Conservation (phyloP, 2,888 invertebrate species). For the Lycia hirtaria region DNA sequence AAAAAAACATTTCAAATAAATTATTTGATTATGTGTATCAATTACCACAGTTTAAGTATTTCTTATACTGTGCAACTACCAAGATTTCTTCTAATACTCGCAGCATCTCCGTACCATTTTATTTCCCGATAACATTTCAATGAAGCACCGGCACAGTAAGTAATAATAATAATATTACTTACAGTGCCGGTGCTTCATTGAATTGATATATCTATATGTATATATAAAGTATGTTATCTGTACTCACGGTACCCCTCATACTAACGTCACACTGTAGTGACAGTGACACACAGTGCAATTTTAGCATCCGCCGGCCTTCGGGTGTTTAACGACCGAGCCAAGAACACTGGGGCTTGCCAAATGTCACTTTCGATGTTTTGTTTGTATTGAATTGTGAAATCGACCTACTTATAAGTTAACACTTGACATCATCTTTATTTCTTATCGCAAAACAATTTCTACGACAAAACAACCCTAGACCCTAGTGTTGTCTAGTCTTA, state of each 20-base stretch:
- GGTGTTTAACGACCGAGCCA: conserved; percentile 60
- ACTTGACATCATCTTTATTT: not conserved
- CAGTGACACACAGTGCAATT: conserved; percentile 53
- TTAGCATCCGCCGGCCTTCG: conserved; percentile 51
- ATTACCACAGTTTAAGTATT: too few species aligned
- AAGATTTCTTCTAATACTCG: not conserved
- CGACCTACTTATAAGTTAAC: conserved; percentile 19
- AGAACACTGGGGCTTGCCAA: conserved; percentile 53
- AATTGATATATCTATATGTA: too few species aligned
- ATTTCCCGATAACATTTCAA: conserved; percentile 4
- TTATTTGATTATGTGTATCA: too few species aligned
- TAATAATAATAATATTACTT: too few species aligned
- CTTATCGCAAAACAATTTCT: not conserved
- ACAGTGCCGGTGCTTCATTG: conserved; percentile 22
- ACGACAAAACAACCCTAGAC: not conserved
- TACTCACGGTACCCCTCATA: not conserved
- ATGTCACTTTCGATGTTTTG: conserved; percentile 42
- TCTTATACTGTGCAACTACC: too few species aligned
- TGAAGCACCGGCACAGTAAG: conserved; percentile 18
- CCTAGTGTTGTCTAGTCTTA: too few species aligned
- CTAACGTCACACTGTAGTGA: conserved; percentile 40
- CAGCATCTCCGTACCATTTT: not conserved
- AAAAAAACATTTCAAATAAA: too few species aligned
- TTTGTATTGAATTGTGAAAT: conserved; percentile 26
- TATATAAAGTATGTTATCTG: too few species aligned